These are phyloP conservation scores for Scylla paramamosain DNA, from an alignment of 1,140 invertebrate genomes.

Conservation along the genomic window DNA sequence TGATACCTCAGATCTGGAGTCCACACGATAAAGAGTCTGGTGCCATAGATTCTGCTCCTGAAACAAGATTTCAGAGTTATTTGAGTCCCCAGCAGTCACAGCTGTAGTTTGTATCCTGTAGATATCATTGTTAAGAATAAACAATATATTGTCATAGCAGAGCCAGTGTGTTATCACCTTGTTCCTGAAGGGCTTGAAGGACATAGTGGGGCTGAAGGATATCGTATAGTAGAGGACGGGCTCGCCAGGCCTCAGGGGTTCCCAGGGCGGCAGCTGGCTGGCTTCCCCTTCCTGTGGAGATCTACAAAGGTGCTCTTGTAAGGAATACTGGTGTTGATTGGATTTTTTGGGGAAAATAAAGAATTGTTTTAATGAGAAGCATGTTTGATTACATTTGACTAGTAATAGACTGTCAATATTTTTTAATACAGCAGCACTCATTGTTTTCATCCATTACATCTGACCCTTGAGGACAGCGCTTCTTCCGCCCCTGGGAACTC, in stretches of 20 bases:
- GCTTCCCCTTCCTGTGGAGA: slow-evolving; percentile 13
- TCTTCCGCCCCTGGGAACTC: neutral
- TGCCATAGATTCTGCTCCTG: slow-evolving; percentile 56
- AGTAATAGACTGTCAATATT: too few species aligned
- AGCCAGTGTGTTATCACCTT: slow-evolving; percentile 15
- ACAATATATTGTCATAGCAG: too few species aligned
- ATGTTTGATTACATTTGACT: too few species aligned
- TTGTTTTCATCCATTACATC: too few species aligned
- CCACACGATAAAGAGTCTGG: slow-evolving; percentile 26
- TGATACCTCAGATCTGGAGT: neutral
- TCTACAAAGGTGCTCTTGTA: neutral
- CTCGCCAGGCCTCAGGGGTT: slow-evolving; percentile 42
- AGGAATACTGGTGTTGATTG: neutral
- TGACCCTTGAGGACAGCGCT: too few species aligned
- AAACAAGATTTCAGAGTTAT: neutral
- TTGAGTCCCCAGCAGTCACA: too few species aligned
- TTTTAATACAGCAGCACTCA: too few species aligned
- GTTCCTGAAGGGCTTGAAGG: slow-evolving; percentile 37
- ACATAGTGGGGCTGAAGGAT: slow-evolving; percentile 49
- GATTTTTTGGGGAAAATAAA: neutral
- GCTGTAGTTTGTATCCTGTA: too few species aligned
- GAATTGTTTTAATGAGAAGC: neutral
- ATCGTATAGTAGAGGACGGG: slow-evolving; percentile 49
- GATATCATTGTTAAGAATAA: too few species aligned
- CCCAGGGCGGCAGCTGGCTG: slow-evolving; percentile 38